Evolutionary conservation across 2,888 invertebrate species (phyloP).

Genomic region (Falcaria lacertinaria): DNA sequence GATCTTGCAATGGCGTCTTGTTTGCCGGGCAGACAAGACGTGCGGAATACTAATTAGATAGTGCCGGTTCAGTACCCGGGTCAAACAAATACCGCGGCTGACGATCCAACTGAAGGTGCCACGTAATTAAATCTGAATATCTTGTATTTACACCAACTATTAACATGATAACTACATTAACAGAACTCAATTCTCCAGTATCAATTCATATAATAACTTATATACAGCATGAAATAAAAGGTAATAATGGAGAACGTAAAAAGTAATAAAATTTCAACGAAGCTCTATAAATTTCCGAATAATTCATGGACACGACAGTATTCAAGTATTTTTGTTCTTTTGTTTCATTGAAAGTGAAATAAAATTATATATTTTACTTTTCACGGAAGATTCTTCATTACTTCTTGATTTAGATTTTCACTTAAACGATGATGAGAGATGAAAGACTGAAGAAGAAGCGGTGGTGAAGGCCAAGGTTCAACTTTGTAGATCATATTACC

Average conservation of each 20-base stretch:
- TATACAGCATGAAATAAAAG: background rate
- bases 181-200: constrained; percentile 4
- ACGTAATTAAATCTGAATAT: constrained; percentile 37
- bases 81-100: constrained; percentile 24
- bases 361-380: too few relatives aligned
- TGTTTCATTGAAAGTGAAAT: too few relatives aligned
- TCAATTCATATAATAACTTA: constrained; percentile 5
- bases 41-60: constrained; percentile 35
- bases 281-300: too few relatives aligned
- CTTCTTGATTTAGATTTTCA: too few relatives aligned
- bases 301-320: too few relatives aligned
- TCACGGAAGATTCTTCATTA: too few relatives aligned
- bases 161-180: constrained; percentile 21
- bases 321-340: too few relatives aligned
- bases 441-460: too few relatives aligned
- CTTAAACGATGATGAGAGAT: too few relatives aligned
- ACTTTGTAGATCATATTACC: too few relatives aligned
- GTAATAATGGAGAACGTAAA: background rate
- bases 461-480: too few relatives aligned
- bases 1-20: constrained; percentile 25
- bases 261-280: too few relatives aligned
- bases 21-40: constrained; percentile 26
- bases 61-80: constrained; percentile 20
- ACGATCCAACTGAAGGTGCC: constrained; percentile 14
- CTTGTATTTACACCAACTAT: constrained; percentile 28